Base-by-base conservation (phyloP, 2,797 vertebrate genomes). In the Picus viridis region DNA sequence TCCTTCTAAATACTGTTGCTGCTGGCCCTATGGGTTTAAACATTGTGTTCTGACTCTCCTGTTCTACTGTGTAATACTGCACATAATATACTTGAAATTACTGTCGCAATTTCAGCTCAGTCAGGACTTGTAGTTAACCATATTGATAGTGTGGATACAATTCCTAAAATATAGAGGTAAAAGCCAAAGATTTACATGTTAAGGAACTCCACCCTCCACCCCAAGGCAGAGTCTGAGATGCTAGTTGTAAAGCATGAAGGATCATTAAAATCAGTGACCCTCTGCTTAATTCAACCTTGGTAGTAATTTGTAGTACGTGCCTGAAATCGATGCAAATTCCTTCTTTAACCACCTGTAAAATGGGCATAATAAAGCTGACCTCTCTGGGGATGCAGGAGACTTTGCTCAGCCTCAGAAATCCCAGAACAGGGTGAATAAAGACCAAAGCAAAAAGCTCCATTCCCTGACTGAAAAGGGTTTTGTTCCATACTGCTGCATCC, bases 241-340 rank as follows among this genome's bases (percentile, higher is more conserved):
- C 67, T 20, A 41, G 41, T 20, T 20, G 24, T 2, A 62, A 22
- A 41, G 51, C 11, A 7, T 0, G 1, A 32, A 12, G 8, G 45
- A 49, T 15, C 2, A 0, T 9, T 24, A 27, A 43, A 65, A 36
- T 22, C 5, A 1, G 39, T 61, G 49, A 34, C 23, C 49, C 18
- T 53, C 20, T 53, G 49, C 18, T 67, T 20, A 59, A 32, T 4
- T 8, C 10, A 70, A 19, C 6, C 39, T 7, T 56, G 32, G 18
- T n/a, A 78, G 49, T 16, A 22, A 77, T 19, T 16, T 71, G 27
- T 1, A 43, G 41, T 18, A 84, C 0, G 0, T 43, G 62, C 22
- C 67, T 67, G 70, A 80, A 83, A 83, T 45, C 45, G 23, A 4
- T 2, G 41, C 2, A 63, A 63, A 57, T 32, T 61, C 87, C 84